Base-by-base conservation (phyloP, 2,797 vertebrate species). In the Molossus molossus region DNA sequence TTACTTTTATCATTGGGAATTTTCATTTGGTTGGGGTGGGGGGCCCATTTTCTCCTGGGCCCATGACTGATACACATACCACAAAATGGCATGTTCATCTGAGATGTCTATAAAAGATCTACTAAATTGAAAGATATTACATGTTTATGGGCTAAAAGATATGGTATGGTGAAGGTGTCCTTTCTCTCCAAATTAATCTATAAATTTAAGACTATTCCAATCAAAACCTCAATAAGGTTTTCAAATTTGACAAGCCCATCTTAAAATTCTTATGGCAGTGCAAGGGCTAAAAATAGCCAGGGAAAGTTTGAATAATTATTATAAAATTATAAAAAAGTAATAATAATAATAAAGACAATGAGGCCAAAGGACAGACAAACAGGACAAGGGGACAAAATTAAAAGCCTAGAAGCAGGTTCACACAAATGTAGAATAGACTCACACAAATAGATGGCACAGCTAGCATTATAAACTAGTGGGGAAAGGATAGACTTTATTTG, bases 151-250 rank as follows among this genome's bases (percentile, higher is more conserved):
- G 27, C 82, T 70, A 37, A 29, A 87, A 57, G 87, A 77, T 20
- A 9, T 45, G 45, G 62, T 17, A 53, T 23, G 53, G 45, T 76
- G 50, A 94, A 57, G 40, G 92, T 29, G 45, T 85, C 67, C 80
- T 70, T 94, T 76, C 58, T 83, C 20, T n/a, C 72, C 55, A 83
- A 25, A 87, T 62, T 29, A 94, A 87, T 48, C 86, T 55, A 76
- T 83, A 94, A 75, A 86, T 62, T 33, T 65, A 92, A 87, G 70
- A 23, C 64, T 18, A 55, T 87, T 90, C 33, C n/a, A 23, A 33
- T 40, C 13, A 65, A 90, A 96, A 89, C 64, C 6, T 2, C 73
- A 80, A 11, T 13, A n/a, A 82, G 53, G 17, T 27, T 87, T 90
- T 93, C 83, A 17, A 15, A 80, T 25, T 53, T 60, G 48, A 67